Base-by-base conservation (phyloP, 2,888 invertebrate genomes). In the Cordylochernes scorpioides region DNA sequence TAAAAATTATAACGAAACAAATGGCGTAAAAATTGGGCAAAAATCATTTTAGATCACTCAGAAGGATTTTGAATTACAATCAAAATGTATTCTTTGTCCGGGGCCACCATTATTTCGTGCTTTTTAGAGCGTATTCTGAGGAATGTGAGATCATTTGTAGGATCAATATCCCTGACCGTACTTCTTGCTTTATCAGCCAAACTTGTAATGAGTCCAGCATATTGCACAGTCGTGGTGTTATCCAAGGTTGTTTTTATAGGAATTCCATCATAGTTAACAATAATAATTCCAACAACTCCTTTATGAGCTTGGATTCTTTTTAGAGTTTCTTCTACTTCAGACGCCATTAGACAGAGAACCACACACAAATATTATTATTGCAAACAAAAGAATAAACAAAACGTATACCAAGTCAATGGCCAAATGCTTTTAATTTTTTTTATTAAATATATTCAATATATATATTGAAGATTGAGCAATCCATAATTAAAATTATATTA, bases 81-180 rank as follows among this genome's bases (percentile, higher is more conserved):
- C n/a, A n/a, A n/a, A n/a, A n/a, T n/a, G n/a, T 25, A 25, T 9
- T 8, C 15, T 12, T 13, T 46, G 61, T 62, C 61, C 2, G 94
- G 91, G 2, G 91, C 91, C 5, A 94, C 75, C 77, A 94, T 80
- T 38, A 94, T 80, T 60, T 94, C 94, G 53, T 82, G 78, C 50
- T 80, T 91, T 58, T 80, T 84, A 33, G 91, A 86, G 41, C 88
- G 63, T 34, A 94, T 71, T 34, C 94, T 65, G 14, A 94, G 59
- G 52, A 94, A 94, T 18, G 82, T 82, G 32, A 94, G 59, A 51
- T 94, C 91, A 52, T 94, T 88, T 1, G 74, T 67, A 6, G 86
- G 78, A 54, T 94, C 94, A 45, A 94, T 59, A 52, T 94, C 94
- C 39, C 86, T 58, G 0, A 91, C 77, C 1, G 78, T 77, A 44